Base-by-base conservation (phyloP, 2,888 invertebrate genomes). In the Chelonus formosanus region DNA sequence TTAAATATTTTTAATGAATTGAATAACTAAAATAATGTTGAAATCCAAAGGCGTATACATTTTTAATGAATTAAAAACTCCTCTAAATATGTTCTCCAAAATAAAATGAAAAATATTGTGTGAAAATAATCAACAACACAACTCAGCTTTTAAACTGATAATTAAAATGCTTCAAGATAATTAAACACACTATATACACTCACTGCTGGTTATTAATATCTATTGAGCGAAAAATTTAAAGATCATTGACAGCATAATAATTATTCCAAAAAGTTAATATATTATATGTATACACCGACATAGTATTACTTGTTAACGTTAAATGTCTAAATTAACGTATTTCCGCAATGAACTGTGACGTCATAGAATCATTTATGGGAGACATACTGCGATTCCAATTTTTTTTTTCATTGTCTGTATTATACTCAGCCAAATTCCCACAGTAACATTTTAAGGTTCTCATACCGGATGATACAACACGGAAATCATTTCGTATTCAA, bases 321-420 rank as follows among this genome's bases (percentile, higher is more conserved):
- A 57, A 71, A 63, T 66, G 62, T 62, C 71, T 71, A 74, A 81
- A 81, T 81, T 79, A 77, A 77, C 77, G 75, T 77, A 74, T 79
- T 81, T 81, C 80, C 81, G 79, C 78, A 76, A 76, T 20, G 20
- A 74, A 73, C 76, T 74, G 2, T 83, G 80, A 82, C 79, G 77
- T 80, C 80, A 78, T 70, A 62, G 60, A 69, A 66, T 72, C 72
- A 71, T 72, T 69, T 72, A 76, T 76, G 75, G 72, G 73, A 72
- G 70, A 72, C 71, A 68, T 55, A 43, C 48, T 58, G 10, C 45
- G 31, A 48, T 55, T 67, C 67, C 70, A 74, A 20, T 20, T 20
- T 75, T 73, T 68, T 73, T 71, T 74, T 75, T 76, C 74, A 73
- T 67, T 71, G 70, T 69, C 67, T 61, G 70, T 64, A 69, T 71